phyloP scores from a whole-genome alignment of 2,888 invertebrate genomes.

The Troilus luridus region DNA sequence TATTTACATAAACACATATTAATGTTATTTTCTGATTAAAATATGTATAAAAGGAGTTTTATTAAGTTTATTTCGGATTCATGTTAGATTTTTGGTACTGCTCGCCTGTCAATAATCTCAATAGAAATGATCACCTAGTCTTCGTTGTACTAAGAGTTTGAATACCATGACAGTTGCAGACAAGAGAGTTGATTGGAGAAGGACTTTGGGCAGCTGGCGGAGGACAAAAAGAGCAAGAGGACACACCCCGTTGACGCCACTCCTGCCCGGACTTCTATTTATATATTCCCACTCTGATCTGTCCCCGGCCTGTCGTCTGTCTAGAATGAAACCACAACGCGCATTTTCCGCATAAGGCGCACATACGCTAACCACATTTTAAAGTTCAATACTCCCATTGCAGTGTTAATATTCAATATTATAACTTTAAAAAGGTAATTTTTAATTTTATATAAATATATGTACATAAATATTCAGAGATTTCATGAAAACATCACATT shows the following conservation, averaged over 20 bases:
- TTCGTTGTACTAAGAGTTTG: neutral
- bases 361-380: neutral
- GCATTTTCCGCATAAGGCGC: neutral
- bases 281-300: constrained; percentile 39
- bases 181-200: constrained; percentile 38
- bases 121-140: neutral
- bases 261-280: constrained; percentile 37
- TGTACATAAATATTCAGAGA: too few species aligned
- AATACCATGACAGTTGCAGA: neutral
- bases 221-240: constrained; percentile 1
- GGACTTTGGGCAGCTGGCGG: constrained; percentile 1
- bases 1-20: too few species aligned
- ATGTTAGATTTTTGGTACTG: neutral
- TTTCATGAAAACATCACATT: too few species aligned
- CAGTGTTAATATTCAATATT: neutral
- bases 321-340: neutral
- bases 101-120: neutral
- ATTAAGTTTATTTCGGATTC: neutral
- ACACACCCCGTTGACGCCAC: constrained; percentile 46
- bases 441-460: too few species aligned
- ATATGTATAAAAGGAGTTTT: neutral
- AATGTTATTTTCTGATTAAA: too few species aligned
- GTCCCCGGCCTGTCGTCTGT: constrained; percentile 3
- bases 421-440: neutral
- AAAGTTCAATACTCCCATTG: neutral